phyloP scores from a whole-genome alignment of 2,113 vertebrate species.

The Lophotis ruficrista region DNA sequence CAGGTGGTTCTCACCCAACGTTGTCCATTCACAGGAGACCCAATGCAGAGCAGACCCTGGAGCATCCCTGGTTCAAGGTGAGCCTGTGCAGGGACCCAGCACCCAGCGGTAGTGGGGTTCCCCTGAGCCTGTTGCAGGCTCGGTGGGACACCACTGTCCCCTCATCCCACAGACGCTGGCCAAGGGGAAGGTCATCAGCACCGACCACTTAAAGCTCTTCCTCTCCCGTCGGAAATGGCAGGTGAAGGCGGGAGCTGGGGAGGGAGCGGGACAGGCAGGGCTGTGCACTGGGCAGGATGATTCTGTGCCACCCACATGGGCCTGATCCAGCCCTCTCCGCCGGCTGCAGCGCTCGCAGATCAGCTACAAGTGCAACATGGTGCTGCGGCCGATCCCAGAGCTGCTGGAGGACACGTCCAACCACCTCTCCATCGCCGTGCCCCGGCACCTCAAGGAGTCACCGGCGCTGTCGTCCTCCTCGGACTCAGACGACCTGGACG shows the following conservation, averaged over 20 bases:
- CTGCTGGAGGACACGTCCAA: slow-evolving; percentile 89
- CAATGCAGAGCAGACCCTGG: slow-evolving; percentile 88
- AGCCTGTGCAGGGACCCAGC: background rate
- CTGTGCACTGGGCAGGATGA: background rate
- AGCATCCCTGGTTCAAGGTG: slow-evolving; percentile 98
- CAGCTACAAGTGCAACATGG: slow-evolving; percentile 98
- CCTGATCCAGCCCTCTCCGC: background rate
- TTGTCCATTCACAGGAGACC: slow-evolving; percentile 83
- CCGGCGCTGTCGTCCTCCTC: slow-evolving; percentile 91
- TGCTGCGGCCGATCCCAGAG: slow-evolving; percentile 91
- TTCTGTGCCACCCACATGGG: background rate
- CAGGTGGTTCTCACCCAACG: rapidly evolving
- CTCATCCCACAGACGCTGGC: slow-evolving; percentile 81
- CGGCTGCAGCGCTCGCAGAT: slow-evolving; percentile 89
- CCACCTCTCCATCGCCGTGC: slow-evolving; percentile 91
- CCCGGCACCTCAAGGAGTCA: slow-evolving; percentile 86
- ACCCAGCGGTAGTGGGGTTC: rapidly evolving
- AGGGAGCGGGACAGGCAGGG: background rate
- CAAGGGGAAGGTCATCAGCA: slow-evolving; percentile 89
- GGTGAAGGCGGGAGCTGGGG: slow-evolving; percentile 73
- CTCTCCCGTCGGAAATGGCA: slow-evolving; percentile 95
- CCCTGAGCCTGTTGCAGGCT: background rate
- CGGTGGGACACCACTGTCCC: background rate
- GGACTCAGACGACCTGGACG: slow-evolving; percentile 93
- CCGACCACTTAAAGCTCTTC: slow-evolving; percentile 92